phyloP scores from a whole-genome alignment of 2,888 invertebrate genomes.

The Sphaeridia pumilis region DNA sequence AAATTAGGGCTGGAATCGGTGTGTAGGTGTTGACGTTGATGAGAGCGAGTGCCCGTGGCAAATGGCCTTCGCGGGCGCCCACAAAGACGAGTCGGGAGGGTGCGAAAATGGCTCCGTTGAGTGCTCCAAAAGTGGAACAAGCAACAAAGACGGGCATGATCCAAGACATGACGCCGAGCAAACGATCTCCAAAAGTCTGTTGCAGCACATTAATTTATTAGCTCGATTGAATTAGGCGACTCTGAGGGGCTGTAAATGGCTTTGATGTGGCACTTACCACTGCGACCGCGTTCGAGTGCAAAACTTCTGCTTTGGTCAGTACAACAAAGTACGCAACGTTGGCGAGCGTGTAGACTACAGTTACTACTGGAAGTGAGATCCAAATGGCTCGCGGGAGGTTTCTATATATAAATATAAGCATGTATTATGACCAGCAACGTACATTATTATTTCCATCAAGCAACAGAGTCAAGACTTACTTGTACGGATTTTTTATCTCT shows the following conservation, averaged over 20 bases:
- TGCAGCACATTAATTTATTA: background rate
- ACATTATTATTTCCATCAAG: too few species aligned
- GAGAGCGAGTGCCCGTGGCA: slow-evolving; percentile 71
- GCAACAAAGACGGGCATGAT: slow-evolving; percentile 93
- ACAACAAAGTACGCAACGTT: slow-evolving; percentile 86
- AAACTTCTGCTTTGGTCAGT: slow-evolving; percentile 64
- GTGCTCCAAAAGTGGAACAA: slow-evolving; percentile 65
- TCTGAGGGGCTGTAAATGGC: background rate
- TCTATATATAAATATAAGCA: too few species aligned
- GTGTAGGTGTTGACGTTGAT: slow-evolving; percentile 70
- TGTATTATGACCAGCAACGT: too few species aligned
- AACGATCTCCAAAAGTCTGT: slow-evolving; percentile 72
- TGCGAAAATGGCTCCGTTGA: slow-evolving; percentile 91
- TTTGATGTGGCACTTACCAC: slow-evolving; percentile 49
- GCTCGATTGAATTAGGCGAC: too few species aligned
- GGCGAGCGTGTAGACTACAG: slow-evolving; percentile 72
- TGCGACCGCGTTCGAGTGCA: slow-evolving; percentile 78
- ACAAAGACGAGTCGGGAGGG: slow-evolving; percentile 82
- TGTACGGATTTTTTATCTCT: slow-evolving; percentile 79
- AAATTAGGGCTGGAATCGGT: slow-evolving; percentile 73
- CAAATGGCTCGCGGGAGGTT: slow-evolving; percentile 83
- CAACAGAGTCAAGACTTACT: slow-evolving; percentile 48
- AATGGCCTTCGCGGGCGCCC: slow-evolving; percentile 75
- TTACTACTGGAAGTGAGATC: slow-evolving; percentile 84
- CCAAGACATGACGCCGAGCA: slow-evolving; percentile 78